Conservation (phyloP, 2,113 vertebrate genomes). For the crab-eating macaque (Macaca fascicularis) region T2T-MFA8v1.1 NC_088392.1:75006001-75006500, state of each 20-base stretch:
- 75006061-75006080: neutral
- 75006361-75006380: neutral
- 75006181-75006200: neutral
- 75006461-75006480: neutral
- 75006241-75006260: neutral
- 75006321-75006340: neutral
- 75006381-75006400: neutral
- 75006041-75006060: neutral
- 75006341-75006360: neutral
- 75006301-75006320: neutral
- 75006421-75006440: neutral
- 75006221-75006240: neutral
- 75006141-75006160: neutral
- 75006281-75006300: neutral
- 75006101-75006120: neutral
- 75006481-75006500: neutral
- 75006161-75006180: neutral
- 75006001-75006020: neutral
- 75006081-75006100: neutral
- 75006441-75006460: neutral
- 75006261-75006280: neutral
- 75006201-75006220: neutral
- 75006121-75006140: neutral
- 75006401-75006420: neutral
- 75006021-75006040: neutral